Percentiles rank a stretch among this genome's conserved stretches.
phyloP scores from a whole-genome alignment of 2,113 vertebrate genomes.

The Bathybates hornii region DNA sequence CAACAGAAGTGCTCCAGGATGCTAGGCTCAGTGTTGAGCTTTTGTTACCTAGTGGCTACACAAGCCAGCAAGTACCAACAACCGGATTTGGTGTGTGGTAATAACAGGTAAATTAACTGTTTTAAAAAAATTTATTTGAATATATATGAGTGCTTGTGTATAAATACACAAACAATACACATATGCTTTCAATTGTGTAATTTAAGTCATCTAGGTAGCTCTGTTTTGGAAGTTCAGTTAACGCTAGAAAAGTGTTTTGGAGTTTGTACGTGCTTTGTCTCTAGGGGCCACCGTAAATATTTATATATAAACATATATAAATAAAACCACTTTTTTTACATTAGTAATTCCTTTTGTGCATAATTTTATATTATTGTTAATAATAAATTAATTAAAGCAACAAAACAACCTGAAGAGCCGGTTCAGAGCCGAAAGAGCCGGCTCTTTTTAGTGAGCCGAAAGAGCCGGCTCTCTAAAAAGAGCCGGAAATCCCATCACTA shows the following conservation, averaged over 20 bases:
- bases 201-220: background rate
- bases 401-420: background rate
- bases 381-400: background rate
- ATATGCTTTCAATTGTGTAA: background rate
- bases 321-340: background rate
- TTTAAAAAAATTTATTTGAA: no score
- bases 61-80: no score
- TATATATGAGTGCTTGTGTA: no score
- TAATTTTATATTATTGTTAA: background rate
- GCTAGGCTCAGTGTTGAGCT: no score
- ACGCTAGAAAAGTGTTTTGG: background rate
- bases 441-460: background rate
- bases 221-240: background rate
- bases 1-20: no score
- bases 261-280: background rate
- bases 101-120: no score
- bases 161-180: no score
- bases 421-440: background rate
- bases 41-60: no score
- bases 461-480: background rate
- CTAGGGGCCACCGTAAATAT: background rate
- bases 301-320: background rate
- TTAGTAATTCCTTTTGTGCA: background rate
- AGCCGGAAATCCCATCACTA: background rate
- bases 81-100: no score